Percentiles rank a stretch among this genome's conserved stretches.
phyloP scores from a whole-genome alignment of 2,113 vertebrate species.

The Aspiorhynchus laticeps region DNA sequence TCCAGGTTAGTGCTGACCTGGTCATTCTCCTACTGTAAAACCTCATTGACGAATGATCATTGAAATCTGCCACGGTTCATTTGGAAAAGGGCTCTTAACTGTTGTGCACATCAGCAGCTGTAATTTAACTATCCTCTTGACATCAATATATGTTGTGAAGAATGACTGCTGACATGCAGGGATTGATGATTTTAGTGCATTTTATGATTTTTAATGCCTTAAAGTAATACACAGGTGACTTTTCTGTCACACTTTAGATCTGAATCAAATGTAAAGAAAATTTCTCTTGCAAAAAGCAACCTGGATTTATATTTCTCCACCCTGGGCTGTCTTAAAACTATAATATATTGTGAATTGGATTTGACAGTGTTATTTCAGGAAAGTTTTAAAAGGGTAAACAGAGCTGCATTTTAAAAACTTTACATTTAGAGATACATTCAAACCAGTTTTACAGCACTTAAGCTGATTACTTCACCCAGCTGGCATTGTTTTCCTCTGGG shows the following conservation, averaged over 20 bases:
- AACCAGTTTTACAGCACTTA: constrained; percentile 39
- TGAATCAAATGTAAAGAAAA: not conserved
- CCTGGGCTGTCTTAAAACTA: not conserved
- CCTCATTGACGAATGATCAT: constrained; percentile 63
- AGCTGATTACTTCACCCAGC: constrained; percentile 12
- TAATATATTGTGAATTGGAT: not conserved
- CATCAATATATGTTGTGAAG: constrained; percentile 18
- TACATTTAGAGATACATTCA: not conserved
- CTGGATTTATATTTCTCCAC: not conserved
- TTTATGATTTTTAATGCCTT: not conserved
- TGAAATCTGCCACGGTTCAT: constrained; percentile 49
- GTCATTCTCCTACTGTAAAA: constrained; percentile 56
- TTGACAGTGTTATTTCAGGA: not conserved
- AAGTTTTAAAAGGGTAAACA: constrained; percentile 9
- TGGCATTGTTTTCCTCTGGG: constrained; percentile 11
- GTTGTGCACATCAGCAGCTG: constrained; percentile 13
- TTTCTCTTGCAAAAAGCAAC: not conserved
- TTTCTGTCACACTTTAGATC: not conserved
- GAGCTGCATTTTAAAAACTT: not conserved
- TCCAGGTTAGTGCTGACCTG: constrained; percentile 64
- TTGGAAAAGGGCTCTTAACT: constrained; percentile 50
- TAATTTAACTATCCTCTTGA: constrained; percentile 51
- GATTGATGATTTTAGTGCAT: not conserved
- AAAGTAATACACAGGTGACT: not conserved
- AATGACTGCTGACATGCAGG: constrained; percentile 36